These are phyloP conservation scores for Eleutherodactylus coqui DNA, from an alignment of 2,797 vertebrate genomes.

Conservation along the genomic window DNA sequence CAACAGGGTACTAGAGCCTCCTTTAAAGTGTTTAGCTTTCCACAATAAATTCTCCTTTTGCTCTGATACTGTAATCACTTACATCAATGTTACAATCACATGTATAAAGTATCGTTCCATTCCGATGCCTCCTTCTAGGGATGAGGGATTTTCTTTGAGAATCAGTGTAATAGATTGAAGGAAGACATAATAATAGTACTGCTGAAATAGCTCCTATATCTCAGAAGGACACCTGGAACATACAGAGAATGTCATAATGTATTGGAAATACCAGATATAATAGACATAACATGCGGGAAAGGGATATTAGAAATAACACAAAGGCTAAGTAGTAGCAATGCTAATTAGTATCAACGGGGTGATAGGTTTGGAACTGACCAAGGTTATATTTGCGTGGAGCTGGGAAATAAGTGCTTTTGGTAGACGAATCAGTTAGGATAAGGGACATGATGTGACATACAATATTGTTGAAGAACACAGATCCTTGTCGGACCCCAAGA, in stretches of 20 bases:
- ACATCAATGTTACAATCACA: no score
- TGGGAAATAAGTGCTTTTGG: not conserved
- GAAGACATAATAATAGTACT: conserved; percentile 6
- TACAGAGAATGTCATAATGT: not conserved
- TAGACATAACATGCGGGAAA: not conserved
- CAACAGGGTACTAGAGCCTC: no score
- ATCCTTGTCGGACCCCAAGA: not conserved
- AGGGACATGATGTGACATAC: not conserved
- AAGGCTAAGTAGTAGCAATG: not conserved
- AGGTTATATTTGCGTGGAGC: not conserved
- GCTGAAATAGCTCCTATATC: not conserved
- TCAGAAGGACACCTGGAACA: not conserved
- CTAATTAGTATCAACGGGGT: no score
- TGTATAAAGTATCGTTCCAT: no score
- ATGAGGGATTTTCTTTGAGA: no score
- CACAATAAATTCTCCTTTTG: no score
- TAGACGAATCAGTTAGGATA: not conserved
- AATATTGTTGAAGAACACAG: not conserved
- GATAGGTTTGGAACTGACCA: not conserved
- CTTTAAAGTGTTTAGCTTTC: no score
- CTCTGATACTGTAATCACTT: no score
- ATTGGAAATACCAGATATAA: not conserved
- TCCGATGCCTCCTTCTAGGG: no score
- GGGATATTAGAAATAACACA: not conserved
- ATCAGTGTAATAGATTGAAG: not conserved